Evolutionary conservation across 2,888 invertebrate genomes (phyloP).

Genomic region (Cosmopolites sordidus): DNA sequence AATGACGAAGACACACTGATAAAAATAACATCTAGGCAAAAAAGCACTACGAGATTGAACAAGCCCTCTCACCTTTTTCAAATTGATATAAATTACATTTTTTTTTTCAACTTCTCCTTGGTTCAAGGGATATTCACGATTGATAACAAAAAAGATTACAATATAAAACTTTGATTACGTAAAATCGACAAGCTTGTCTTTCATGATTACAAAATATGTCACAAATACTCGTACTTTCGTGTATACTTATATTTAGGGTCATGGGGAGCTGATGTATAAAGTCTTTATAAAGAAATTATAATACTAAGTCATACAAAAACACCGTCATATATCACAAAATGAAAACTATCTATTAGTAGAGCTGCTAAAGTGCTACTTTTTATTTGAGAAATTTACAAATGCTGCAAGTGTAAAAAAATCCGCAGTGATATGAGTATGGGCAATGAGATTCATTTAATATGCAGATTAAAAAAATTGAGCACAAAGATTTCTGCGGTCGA

Average conservation of each 20-base stretch:
- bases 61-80: conserved; percentile 7
- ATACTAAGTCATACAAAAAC: no score
- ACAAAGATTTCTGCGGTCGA: background rate
- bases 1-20: conserved; percentile 34
- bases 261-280: no score
- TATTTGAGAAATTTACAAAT: background rate
- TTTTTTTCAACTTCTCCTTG: background rate
- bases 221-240: background rate
- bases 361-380: background rate
- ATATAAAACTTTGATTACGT: background rate
- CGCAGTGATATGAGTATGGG: background rate
- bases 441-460: background rate
- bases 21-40: conserved; percentile 22
- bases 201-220: background rate
- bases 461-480: background rate
- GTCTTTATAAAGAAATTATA: no score
- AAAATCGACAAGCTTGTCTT: background rate
- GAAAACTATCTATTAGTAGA: background rate
- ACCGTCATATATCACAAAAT: background rate
- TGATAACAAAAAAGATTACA: background rate
- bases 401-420: background rate
- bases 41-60: conserved; percentile 11
- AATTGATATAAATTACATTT: conserved; percentile 29
- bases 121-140: background rate
- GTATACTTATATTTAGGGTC: background rate